Conservation (phyloP, 2,797 vertebrate species). For the Pelobates cultripes region DNA sequence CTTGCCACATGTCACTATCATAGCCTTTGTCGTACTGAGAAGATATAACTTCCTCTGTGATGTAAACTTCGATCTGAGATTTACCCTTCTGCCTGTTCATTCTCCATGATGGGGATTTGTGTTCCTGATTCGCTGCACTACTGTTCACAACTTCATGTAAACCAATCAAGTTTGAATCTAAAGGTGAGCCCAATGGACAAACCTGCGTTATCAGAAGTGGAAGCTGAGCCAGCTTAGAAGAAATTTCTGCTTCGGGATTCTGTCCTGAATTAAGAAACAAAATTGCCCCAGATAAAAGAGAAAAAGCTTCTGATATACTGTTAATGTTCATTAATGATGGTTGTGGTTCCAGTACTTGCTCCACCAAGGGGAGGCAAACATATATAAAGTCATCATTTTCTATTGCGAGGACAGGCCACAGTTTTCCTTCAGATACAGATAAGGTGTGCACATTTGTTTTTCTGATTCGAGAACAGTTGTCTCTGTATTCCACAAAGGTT, state of each 20-base stretch:
- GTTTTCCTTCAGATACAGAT: slow-evolving; percentile 67
- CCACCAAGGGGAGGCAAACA: slow-evolving; percentile 84
- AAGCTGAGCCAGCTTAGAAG: slow-evolving; percentile 74
- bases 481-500: slow-evolving; percentile 76
- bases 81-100: slow-evolving; percentile 82
- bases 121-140: slow-evolving; percentile 66
- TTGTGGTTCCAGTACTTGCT: slow-evolving; percentile 76
- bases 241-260: slow-evolving; percentile 78
- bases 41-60: slow-evolving; percentile 88
- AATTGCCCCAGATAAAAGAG: slow-evolving; percentile 81
- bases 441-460: slow-evolving; percentile 78
- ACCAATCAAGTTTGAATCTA: slow-evolving; percentile 75
- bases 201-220: slow-evolving; percentile 80
- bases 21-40: slow-evolving; percentile 87
- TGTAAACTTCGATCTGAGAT: slow-evolving; percentile 80
- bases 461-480: slow-evolving; percentile 81
- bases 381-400: slow-evolving; percentile 79
- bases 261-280: slow-evolving; percentile 78
- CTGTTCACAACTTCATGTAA: slow-evolving; percentile 61
- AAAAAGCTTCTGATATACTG: slow-evolving; percentile 87
- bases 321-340: slow-evolving; percentile 80
- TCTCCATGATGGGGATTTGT: slow-evolving; percentile 91
- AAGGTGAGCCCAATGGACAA: slow-evolving; percentile 87
- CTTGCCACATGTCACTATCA: slow-evolving; percentile 88
- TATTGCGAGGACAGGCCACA: slow-evolving; percentile 89